Base-by-base conservation (phyloP, 2,888 invertebrate species). In the Plebejus melissa region DNA sequence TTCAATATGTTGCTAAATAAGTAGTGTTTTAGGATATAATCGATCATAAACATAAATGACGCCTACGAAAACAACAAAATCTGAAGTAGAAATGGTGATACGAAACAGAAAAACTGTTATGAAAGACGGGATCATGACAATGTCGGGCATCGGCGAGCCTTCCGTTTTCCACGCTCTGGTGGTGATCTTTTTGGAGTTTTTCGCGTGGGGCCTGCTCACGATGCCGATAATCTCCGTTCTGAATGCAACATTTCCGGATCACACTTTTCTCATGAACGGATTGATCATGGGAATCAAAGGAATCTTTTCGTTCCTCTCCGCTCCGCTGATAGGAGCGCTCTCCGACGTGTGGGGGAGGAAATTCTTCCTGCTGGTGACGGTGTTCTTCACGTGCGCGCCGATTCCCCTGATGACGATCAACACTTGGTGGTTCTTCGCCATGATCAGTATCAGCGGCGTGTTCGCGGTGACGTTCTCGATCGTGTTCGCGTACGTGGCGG, bases 391-490 rank as follows among this genome's bases (percentile, higher is more conserved):
- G 60, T 99, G 99, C 94, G 97, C 98, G 82, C 99, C 99, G 75
- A 99, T 99, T 88, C 99, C 99, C 76, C 95, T 99, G 78, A 99
- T 99, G 98, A 98, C 98, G 85, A 97, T 99, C 87, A 99, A 99
- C 94, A 98, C 99, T 74, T 99, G 98, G 98, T 99, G 98, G 98
- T 99, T 99, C 93, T 99, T 99, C 93, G 98, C 99, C 77, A 98
- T 99, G 97, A 98, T 99, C 94, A 98, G 98, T 87, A 98, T 99
- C 89, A 99, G 98, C 82, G 99, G 99, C 78, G 97, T 99, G 81
- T 99, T 99, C 93, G 98, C 99, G 76, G 99, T 99, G 80, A 99
- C 99, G 74, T 99, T 99, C 94, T 99, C 99, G 82, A 99, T 99
- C 76, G 99, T 99, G 76, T 99, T 99, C 94, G 99, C 99, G 74